These are phyloP conservation scores for Monodelphis domestica DNA, from an alignment of 2,797 vertebrate species.

Conservation along the genomic window DNA sequence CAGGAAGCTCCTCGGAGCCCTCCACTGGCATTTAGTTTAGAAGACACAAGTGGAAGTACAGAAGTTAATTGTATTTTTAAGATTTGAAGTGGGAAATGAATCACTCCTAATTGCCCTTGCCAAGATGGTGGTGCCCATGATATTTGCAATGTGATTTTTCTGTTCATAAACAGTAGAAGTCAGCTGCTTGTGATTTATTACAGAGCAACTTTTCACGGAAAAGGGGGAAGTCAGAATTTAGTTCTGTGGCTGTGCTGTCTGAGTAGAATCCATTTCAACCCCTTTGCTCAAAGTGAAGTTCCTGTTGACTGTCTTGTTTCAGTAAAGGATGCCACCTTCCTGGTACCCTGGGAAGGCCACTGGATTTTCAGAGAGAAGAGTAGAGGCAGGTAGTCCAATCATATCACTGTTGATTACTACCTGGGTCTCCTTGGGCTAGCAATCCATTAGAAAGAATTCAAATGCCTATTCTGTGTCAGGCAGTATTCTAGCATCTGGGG, in stretches of 20 bases:
- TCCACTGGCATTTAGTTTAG: neutral
- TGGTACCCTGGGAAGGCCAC: neutral
- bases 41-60: conserved; percentile 1
- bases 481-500: neutral
- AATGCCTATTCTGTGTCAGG: neutral
- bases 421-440: neutral
- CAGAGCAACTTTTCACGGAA: neutral
- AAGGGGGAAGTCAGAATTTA: neutral
- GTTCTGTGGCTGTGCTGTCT: neutral
- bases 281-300: neutral
- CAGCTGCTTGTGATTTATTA: neutral
- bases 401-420: neutral
- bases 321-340: neutral
- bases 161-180: neutral
- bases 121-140: conserved; percentile 26
- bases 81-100: conserved; percentile 35
- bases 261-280: neutral
- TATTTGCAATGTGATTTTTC: conserved; percentile 38
- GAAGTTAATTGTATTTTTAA: neutral
- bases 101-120: neutral
- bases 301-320: neutral
- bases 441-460: neutral
- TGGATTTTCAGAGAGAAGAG: neutral
- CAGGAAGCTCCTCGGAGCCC: neutral
- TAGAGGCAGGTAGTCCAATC: neutral